Conservation (phyloP, 2,797 vertebrate species). For the Sebastes iracundus region DNA sequence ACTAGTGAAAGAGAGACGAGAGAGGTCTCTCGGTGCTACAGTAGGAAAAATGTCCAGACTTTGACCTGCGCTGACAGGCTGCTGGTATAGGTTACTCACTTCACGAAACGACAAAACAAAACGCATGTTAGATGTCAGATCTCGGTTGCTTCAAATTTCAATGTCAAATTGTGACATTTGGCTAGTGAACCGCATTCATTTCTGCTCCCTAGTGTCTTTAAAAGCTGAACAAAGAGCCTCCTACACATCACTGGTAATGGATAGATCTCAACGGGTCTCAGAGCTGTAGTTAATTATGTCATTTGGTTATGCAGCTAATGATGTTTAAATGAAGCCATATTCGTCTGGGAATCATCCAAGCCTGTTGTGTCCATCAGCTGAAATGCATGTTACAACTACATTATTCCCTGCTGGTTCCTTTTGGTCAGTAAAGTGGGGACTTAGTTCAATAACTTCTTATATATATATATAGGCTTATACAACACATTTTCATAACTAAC, state of each 20-base stretch:
- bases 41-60: conserved; percentile 57
- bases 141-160: neutral
- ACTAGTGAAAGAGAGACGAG: conserved; percentile 43
- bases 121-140: conserved; percentile 10
- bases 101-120: conserved; percentile 6
- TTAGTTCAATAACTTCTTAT: conserved; percentile 28
- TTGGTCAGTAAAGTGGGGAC: conserved; percentile 46
- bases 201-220: neutral
- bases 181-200: neutral
- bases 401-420: conserved; percentile 34
- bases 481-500: conserved; percentile 40
- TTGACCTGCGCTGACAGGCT: conserved; percentile 46
- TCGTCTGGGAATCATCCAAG: neutral
- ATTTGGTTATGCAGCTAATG: neutral
- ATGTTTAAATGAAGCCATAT: neutral
- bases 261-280: neutral
- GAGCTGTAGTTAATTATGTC: neutral
- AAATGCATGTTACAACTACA: neutral
- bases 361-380: conserved; percentile 2
- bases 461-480: conserved; percentile 12
- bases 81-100: conserved; percentile 43
- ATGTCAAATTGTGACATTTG: neutral
- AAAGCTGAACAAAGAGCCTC: conserved; percentile 1
- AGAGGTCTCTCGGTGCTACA: conserved; percentile 65
- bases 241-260: neutral